Evolutionary conservation across 2,797 vertebrate species (phyloP).

Genomic region (Ceyx erithaca): DNA sequence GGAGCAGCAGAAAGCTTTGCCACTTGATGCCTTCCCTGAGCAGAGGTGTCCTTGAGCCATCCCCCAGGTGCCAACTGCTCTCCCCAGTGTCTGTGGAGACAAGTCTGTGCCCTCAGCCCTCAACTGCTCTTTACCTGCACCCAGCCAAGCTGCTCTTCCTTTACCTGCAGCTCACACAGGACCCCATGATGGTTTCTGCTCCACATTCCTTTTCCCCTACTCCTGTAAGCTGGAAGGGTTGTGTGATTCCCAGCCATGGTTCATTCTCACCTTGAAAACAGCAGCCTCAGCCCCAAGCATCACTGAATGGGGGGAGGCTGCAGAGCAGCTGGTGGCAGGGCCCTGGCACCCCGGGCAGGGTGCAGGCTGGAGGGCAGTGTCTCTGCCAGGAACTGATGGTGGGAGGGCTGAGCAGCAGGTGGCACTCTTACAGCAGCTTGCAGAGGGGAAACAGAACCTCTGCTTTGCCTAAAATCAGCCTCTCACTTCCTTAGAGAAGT

Average conservation of each 20-base stretch:
- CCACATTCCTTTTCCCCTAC: not conserved
- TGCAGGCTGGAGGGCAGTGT: fast-evolving
- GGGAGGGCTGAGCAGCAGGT: not conserved
- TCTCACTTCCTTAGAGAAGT: not conserved
- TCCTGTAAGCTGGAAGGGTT: fast-evolving
- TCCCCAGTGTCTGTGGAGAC: not conserved
- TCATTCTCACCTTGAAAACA: not conserved
- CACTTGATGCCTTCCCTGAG: not conserved
- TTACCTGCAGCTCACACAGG: not conserved
- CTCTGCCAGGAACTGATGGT: fast-evolving
- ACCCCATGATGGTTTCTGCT: not conserved
- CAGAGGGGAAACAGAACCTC: fast-evolving
- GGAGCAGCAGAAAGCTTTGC: not conserved
- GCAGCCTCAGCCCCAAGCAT: too few relatives aligned
- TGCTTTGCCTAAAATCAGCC: not conserved
- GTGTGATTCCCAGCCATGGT: fast-evolving
- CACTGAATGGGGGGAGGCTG: too few relatives aligned
- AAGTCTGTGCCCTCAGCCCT: not conserved
- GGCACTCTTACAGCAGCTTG: not conserved
- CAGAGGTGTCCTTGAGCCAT: not conserved
- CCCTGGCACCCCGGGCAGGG: not conserved
- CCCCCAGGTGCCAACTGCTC: fast-evolving
- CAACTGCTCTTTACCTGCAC: not conserved
- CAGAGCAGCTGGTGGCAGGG: fast-evolving
- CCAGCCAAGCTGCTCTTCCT: not conserved